These are phyloP conservation scores for Gymnothorax javanicus DNA, from an alignment of 2,797 vertebrate genomes.

Conservation along the genomic window DNA sequence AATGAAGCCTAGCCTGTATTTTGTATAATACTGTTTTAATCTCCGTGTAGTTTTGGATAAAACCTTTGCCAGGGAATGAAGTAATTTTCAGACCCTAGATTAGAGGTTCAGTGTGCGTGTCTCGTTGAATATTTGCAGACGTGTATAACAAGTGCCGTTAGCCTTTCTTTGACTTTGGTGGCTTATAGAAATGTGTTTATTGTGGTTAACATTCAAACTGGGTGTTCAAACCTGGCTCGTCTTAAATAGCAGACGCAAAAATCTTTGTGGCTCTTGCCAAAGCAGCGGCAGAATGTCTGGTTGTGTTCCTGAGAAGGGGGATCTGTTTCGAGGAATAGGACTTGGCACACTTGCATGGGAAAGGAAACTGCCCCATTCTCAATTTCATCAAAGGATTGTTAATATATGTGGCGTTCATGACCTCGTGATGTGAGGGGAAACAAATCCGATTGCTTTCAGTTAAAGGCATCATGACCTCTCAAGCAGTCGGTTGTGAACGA, in stretches of 20 bases:
- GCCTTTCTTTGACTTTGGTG: conserved; percentile 11
- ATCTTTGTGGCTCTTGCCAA: conserved; percentile 3
- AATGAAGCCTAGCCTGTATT: background rate
- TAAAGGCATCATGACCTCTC: background rate
- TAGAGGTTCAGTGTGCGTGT: background rate
- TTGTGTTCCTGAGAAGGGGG: conserved; percentile 25
- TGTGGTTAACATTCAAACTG: conserved; percentile 24
- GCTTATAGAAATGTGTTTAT: conserved; percentile 7
- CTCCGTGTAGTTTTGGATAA: background rate
- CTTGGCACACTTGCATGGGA: conserved; percentile 30
- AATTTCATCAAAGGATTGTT: background rate
- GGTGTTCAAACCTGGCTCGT: conserved; percentile 15
- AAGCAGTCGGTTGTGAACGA: background rate
- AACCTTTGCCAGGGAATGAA: background rate
- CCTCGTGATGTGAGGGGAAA: conserved; percentile 13
- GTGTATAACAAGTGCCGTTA: background rate
- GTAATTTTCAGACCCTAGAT: background rate
- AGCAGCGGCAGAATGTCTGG: conserved; percentile 23
- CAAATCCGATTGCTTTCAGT: background rate
- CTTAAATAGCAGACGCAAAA: background rate
- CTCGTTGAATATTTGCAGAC: background rate
- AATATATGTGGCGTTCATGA: conserved; percentile 1
- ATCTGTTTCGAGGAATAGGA: background rate
- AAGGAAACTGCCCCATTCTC: conserved; percentile 19
- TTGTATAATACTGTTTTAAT: conserved; percentile 20